These are phyloP conservation scores for Tamias sibiricus DNA, from an alignment of 2,113 vertebrate species.

Conservation along the genomic window DNA sequence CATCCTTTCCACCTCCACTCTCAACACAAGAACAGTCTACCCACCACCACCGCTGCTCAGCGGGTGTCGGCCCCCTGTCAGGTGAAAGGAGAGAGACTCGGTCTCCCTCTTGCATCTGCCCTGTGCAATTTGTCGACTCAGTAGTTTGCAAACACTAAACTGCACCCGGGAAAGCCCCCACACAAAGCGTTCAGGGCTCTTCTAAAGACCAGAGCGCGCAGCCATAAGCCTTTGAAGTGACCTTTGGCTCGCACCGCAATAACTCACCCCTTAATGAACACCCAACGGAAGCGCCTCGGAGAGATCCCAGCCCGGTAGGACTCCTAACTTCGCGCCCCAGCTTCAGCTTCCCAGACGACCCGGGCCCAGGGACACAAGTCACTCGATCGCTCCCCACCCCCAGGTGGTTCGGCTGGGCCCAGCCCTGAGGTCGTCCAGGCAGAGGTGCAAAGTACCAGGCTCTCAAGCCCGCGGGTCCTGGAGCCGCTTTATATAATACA, in stretches of 20 bases:
- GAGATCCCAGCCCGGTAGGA: constrained; percentile 88
- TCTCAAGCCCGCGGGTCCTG: constrained; percentile 75
- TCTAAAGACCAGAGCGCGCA: constrained; percentile 92
- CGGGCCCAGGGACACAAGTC: constrained; percentile 77
- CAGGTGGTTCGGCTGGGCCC: constrained; percentile 72
- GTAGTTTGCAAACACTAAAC: constrained; percentile 83
- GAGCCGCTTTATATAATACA: constrained; percentile 82
- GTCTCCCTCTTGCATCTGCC: constrained; percentile 62
- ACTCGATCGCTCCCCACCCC: constrained; percentile 64
- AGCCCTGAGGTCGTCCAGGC: background rate
- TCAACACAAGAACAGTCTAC: background rate
- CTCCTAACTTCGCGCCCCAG: constrained; percentile 87
- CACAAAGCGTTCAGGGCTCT: constrained; percentile 91
- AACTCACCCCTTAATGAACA: constrained; percentile 99
- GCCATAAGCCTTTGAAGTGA: constrained; percentile 98
- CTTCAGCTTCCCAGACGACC: constrained; percentile 85
- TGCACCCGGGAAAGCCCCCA: constrained; percentile 85
- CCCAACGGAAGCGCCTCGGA: constrained; percentile 94
- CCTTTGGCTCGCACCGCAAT: constrained; percentile 95
- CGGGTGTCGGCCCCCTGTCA: background rate
- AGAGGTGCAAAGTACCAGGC: constrained; percentile 62
- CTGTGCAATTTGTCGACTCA: constrained; percentile 80
- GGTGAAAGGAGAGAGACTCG: constrained; percentile 66
- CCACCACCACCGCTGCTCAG: background rate
- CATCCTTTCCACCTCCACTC: background rate